Percentiles rank a stretch among this genome's conserved stretches.
These are phyloP conservation scores for Eugnorisma glareosa DNA, from an alignment of 2,888 invertebrate genomes.

Conservation along the genomic window DNA sequence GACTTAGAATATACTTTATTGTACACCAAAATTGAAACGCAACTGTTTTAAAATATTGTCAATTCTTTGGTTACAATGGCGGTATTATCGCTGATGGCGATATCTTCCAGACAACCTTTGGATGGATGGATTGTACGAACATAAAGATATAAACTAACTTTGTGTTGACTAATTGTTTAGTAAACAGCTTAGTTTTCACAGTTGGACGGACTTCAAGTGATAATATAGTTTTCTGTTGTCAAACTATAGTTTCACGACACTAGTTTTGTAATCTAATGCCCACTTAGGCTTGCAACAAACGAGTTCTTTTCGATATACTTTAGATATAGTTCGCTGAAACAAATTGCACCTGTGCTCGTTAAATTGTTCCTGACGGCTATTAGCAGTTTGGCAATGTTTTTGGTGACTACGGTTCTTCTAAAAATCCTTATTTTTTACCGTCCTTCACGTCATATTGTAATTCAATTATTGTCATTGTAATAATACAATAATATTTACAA, in stretches of 20 bases:
- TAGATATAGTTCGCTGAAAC: neutral
- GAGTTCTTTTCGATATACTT: slow-evolving; percentile 4
- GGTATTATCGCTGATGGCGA: no score
- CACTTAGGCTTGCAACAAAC: slow-evolving; percentile 12
- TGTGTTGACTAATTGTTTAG: no score
- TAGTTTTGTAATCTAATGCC: slow-evolving; percentile 42
- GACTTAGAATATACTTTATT: no score
- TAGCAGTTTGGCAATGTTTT: neutral
- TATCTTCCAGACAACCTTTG: no score
- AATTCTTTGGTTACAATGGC: no score
- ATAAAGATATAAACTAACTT: no score
- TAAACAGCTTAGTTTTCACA: slow-evolving; percentile 12
- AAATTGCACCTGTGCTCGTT: neutral
- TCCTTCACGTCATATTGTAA: no score
- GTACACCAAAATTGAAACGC: no score
- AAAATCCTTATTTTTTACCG: neutral
- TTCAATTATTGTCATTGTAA: no score
- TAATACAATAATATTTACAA: no score
- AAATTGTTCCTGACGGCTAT: neutral
- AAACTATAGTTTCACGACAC: slow-evolving; percentile 23
- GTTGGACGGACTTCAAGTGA: slow-evolving; percentile 36
- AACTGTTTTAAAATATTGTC: no score
- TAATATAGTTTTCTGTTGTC: slow-evolving; percentile 41
- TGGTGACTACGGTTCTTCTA: neutral
- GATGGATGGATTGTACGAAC: no score